Evolutionary conservation across 2,113 vertebrate species (phyloP).

Genomic region (Triplophysa tibetana): DNA sequence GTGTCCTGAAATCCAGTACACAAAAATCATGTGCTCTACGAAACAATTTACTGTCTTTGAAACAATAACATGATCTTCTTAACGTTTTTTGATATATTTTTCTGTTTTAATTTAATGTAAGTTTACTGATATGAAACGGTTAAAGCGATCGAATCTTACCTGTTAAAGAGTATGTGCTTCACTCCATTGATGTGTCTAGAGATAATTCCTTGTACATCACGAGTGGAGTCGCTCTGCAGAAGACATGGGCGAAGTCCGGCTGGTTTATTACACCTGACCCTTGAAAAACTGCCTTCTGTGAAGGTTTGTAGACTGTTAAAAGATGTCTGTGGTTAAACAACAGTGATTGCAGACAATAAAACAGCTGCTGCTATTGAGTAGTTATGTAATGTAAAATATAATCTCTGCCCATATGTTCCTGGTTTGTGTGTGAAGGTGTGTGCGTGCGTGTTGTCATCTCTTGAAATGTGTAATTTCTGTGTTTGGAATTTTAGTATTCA

Average conservation of each 20-base stretch:
- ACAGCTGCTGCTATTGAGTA: neutral
- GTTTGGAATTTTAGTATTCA: too few species aligned
- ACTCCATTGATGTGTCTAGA: conserved; percentile 50
- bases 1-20: neutral
- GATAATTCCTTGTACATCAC: conserved; percentile 59
- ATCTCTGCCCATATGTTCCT: neutral
- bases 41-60: neutral
- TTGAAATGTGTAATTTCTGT: too few species aligned
- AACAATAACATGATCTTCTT: neutral
- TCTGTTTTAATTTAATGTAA: neutral
- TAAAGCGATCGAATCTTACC: conserved; percentile 38
- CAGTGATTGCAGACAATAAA: conserved; percentile 19
- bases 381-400: neutral
- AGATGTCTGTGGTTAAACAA: conserved; percentile 4
- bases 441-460: too few species aligned
- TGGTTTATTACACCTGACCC: conserved; percentile 60
- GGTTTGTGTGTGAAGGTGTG: too few species aligned
- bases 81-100: neutral
- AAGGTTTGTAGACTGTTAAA: conserved; percentile 1
- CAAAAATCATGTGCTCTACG: neutral
- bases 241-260: conserved; percentile 70
- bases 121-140: neutral
- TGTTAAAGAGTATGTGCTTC: conserved; percentile 23
- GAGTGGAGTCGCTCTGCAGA: conserved; percentile 44
- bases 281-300: conserved; percentile 20